A percentile compares a stretch with the other conserved stretches of the same genome.
Evolutionary conservation across 37 sponge, comb jelly and placozoan species (phyloP).

Genomic region (Oscarella lobularis): DNA sequence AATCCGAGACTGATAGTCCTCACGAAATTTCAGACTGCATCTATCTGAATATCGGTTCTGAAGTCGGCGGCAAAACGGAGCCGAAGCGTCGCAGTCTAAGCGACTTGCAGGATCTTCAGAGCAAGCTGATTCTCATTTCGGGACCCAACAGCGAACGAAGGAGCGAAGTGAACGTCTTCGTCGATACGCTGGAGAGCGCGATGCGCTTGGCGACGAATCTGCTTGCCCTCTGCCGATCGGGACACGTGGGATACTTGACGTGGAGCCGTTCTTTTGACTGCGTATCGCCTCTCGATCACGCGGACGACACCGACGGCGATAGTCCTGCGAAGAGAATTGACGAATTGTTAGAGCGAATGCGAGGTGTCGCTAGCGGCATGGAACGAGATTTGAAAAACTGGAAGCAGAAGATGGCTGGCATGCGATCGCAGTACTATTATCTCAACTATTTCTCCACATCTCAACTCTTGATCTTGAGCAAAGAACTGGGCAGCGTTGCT

Average conservation of each 20-base stretch:
- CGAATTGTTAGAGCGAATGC: not conserved
- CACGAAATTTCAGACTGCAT: not conserved
- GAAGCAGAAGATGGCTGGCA: not conserved
- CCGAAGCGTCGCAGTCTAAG: not conserved
- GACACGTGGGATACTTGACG: not conserved
- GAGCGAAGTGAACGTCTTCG: not conserved
- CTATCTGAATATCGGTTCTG: not conserved
- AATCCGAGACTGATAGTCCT: too few species aligned
- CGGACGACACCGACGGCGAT: not conserved
- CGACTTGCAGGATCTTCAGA: not conserved
- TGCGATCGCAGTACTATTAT: not conserved
- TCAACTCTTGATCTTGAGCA: not conserved
- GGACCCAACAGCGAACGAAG: not conserved
- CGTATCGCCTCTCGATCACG: not conserved
- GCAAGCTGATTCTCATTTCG: slow-evolving; percentile 1
- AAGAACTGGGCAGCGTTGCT: not conserved
- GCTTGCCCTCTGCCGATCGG: not conserved
- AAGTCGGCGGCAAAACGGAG: not conserved
- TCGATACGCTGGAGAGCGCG: not conserved
- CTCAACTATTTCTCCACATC: not conserved
- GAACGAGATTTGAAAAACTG: not conserved
- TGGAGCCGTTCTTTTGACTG: not conserved
- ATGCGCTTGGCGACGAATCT: not conserved
- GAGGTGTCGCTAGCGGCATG: not conserved
- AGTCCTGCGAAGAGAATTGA: not conserved